phyloP scores from a whole-genome alignment of 1,140 invertebrate species.

The Heterodera schachtii region DNA sequence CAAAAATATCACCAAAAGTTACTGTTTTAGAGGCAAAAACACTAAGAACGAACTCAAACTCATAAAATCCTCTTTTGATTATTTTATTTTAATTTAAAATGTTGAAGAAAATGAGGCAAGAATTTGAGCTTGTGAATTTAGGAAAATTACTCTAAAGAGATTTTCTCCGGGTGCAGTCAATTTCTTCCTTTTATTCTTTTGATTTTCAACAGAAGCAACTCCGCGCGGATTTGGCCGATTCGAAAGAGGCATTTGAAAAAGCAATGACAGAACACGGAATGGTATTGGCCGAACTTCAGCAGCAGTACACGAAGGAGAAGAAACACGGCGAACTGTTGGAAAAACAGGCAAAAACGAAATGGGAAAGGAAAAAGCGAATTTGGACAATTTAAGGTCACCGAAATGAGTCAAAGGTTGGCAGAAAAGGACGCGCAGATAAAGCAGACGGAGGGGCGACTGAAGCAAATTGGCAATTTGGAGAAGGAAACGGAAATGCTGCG shows the following conservation, averaged over 20 bases:
- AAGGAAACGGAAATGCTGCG: conserved; percentile 37
- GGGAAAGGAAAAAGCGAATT: not conserved
- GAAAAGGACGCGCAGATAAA: conserved; percentile 49
- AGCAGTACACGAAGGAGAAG: conserved; percentile 47
- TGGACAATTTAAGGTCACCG: conserved; percentile 44
- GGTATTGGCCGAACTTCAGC: conserved; percentile 49
- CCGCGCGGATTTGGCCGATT: conserved; percentile 34
- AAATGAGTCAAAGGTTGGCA: conserved; percentile 48
- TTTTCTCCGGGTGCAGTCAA: too few relatives aligned
- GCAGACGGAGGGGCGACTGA: conserved; percentile 22
- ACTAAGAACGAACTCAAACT: too few relatives aligned
- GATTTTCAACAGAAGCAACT: conserved; percentile 15
- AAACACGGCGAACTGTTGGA: conserved; percentile 40
- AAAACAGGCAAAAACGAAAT: conserved; percentile 38
- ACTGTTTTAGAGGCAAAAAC: too few relatives aligned
- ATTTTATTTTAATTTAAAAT: too few relatives aligned
- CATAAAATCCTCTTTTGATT: too few relatives aligned
- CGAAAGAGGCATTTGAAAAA: conserved; percentile 42
- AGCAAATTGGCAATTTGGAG: conserved; percentile 46
- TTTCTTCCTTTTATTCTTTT: too few relatives aligned
- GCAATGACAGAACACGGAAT: conserved; percentile 47
- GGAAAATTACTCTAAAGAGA: too few relatives aligned
- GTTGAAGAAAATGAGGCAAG: too few relatives aligned
- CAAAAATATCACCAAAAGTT: too few relatives aligned
- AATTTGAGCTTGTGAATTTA: too few relatives aligned